Evolutionary conservation across 1,140 invertebrate genomes (phyloP), one percentile per base, ranked within the genome.

Genomic region (Halyomorpha halys): DNA sequence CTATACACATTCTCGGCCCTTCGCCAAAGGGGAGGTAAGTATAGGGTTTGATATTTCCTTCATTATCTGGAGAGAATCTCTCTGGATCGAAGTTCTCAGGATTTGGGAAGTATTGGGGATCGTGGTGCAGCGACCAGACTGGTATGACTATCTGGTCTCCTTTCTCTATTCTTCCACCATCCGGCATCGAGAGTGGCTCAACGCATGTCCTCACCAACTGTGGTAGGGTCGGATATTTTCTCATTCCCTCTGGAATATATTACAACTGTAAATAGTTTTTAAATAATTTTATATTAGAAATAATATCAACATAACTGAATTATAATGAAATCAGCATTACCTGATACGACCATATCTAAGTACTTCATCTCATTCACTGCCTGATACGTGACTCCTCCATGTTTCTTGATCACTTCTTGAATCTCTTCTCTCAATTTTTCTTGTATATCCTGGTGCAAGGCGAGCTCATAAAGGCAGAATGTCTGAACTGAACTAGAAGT

Each of bases 391-490:
- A 82, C 70, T 25, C 77, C 74, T 54, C 74, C 74, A 59, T 80
- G 69, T 4, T 74, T 74, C 0, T 64, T 62, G 3, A 77, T 63
- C 2, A 77, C 73, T 5, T 73, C 65, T 2, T 73, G 62, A 1
- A 89, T 79, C 74, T 88, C 83, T 25, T 76, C 69, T 5, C 80
- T 70, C 2, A 83, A 60, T 65, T 73, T 76, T 1, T 82, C 73
- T 68, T 87, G 85, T 3, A 83, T 71, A 0, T 82, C 77, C 18
- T 78, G 80, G 70, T 86, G 74, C 4, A 76, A 64, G 0, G 83
- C 82, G 62, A 89, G 69, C 65, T 81, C 78, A 68, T 82, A 81
- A 0, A 82, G 66, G 2, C 76, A 71, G 65, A 79, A 82, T 0
- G 76, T 70, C 65, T 86, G 75, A 0, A 79, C 76, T 1, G 77